Conservation (phyloP, 2,113 vertebrate species). For the Sebastes schlegelii region DNA sequence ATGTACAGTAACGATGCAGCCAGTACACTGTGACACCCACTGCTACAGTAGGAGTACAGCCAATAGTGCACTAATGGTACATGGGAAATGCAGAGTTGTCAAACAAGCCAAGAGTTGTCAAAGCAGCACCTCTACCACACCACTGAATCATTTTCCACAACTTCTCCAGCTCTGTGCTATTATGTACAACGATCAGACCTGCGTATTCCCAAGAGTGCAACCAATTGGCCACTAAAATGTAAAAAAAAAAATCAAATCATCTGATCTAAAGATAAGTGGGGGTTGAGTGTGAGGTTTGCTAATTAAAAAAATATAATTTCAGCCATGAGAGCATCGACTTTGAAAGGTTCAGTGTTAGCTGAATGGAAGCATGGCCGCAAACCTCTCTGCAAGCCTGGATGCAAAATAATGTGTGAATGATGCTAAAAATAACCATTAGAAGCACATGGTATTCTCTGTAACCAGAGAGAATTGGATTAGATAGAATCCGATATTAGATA, state of each 20-base stretch:
- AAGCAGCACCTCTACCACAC: conserved; percentile 11
- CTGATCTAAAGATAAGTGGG: conserved; percentile 29
- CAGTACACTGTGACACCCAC: not conserved
- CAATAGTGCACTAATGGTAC: conserved; percentile 19
- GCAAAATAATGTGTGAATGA: conserved; percentile 44
- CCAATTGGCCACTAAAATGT: conserved; percentile 24
- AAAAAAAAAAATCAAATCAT: conserved; percentile 26
- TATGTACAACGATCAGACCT: conserved; percentile 19
- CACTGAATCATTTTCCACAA: conserved; percentile 13
- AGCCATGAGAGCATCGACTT: conserved; percentile 26
- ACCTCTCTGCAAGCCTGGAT: conserved; percentile 29
- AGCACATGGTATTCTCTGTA: conserved; percentile 36
- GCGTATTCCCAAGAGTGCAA: not conserved
- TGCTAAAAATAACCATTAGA: conserved; percentile 63
- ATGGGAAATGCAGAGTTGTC: conserved; percentile 30
- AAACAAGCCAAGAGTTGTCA: conserved; percentile 8
- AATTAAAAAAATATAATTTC: conserved; percentile 62
- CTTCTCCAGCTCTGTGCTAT: conserved; percentile 18
- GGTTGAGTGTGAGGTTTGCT: conserved; percentile 4
- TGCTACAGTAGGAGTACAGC: not conserved
- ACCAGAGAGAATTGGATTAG: conserved; percentile 51
- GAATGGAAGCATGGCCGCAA: conserved; percentile 22
- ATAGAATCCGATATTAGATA: conserved; percentile 50
- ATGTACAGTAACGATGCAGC: conserved; percentile 25
- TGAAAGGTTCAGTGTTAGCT: conserved; percentile 48